Evolutionary conservation across 2,113 vertebrate genomes (phyloP), one percentile per base, ranked within the genome.

Genomic region (Tragulus kanchil): DNA sequence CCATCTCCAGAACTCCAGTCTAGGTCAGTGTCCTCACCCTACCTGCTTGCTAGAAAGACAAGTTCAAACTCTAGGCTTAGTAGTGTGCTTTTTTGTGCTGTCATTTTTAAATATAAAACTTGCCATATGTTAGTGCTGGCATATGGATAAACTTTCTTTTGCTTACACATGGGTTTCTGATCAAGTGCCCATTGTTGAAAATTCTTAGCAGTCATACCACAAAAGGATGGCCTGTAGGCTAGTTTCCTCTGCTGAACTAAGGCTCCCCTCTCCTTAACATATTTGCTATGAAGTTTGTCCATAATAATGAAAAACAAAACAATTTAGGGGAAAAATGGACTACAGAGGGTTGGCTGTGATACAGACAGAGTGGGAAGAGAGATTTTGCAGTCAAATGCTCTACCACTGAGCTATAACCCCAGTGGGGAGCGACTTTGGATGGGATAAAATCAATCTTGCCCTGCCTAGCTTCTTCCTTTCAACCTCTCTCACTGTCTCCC

Each of bases 301-400:
- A 62, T 56, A 90, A 15, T 90, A 73, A 85, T 85, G 3, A 3
- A 42, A 58, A 85, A n/a, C 48, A 50, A 28, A 12, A 0, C 25
- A 10, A 31, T 78, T 1, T 2, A 4, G 0, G 12, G 19, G n/a
- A 8, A 2, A 13, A 26, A 13, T 64, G 61, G 16, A n/a, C 17
- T 58, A 15, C 17, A 26, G 79, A 78, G 4, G 11, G 21, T 79
- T 48, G n/a, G 23, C 11, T 36, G 42, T 85, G 21, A 85, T 12
- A n/a, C 16, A 61, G 19, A 67, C 10, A 77, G 19, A 62, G 6
- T 56, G 15, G 10, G 8, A 85, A 28, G 62, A 61, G 7, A 93
- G 36, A 36, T 36, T 36, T 36, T 36, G 36, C 36, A 36, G 36
- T 36, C 36, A 36, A 36, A 36, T 36, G 36, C 36, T 36, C 36